phyloP scores from a whole-genome alignment of 1,140 invertebrate genomes.

The Onthophagus taurus region DNA sequence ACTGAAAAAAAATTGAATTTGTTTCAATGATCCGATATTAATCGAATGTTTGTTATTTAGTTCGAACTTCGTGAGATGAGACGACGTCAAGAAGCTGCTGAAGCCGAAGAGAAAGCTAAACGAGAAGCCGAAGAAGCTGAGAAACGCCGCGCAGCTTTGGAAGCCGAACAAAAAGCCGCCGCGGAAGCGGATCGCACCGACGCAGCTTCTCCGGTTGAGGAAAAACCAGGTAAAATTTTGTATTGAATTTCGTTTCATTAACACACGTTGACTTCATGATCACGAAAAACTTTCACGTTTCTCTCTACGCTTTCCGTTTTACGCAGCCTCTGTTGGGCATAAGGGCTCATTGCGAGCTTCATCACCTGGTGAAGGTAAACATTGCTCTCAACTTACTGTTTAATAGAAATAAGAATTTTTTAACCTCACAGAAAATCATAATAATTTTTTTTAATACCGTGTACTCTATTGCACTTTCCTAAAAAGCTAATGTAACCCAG shows the following conservation, averaged over 20 bases:
- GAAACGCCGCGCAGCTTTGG: constrained; percentile 38
- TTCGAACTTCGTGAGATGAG: constrained; percentile 97
- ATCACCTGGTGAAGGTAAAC: constrained; percentile 37
- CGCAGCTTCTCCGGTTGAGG: constrained; percentile 34
- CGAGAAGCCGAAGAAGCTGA: constrained; percentile 71
- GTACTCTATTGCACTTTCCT: no score
- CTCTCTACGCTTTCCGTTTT: no score
- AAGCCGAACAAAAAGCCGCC: constrained; percentile 41
- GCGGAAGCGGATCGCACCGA: constrained; percentile 40
- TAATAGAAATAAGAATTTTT: neutral
- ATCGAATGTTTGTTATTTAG: constrained; percentile 46
- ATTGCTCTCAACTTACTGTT: no score
- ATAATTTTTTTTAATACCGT: no score
- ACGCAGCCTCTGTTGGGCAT: constrained; percentile 34
- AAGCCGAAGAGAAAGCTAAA: constrained; percentile 58
- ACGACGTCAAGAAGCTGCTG: constrained; percentile 70
- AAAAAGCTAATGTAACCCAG: no score
- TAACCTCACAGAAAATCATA: no score
- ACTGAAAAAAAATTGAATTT: neutral
- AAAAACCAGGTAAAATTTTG: constrained; percentile 30
- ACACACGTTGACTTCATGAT: neutral
- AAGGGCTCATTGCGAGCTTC: constrained; percentile 35
- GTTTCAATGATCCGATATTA: neutral
- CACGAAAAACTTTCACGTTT: no score
- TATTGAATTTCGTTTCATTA: neutral